phyloP scores from a whole-genome alignment of 2,113 vertebrate genomes.

The Stegostoma tigrinum region DNA sequence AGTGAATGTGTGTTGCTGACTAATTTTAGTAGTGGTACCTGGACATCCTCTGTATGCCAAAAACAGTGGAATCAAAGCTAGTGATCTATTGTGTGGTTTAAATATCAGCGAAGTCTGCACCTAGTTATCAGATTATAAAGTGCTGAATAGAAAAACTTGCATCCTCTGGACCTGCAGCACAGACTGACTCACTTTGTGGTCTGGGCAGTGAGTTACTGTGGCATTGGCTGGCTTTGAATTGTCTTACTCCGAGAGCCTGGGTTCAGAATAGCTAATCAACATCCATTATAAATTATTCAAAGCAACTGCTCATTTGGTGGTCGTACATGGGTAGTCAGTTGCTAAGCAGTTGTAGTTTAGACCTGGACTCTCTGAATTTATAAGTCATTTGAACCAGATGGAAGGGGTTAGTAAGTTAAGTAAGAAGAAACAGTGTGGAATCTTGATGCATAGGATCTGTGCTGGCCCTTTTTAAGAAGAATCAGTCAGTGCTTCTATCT shows the following conservation, averaged over 20 bases:
- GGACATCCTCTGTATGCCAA: not conserved
- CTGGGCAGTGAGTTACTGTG: not conserved
- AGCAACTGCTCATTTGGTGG: not conserved
- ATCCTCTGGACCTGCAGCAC: not conserved
- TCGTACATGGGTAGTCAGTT: not conserved
- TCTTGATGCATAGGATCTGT: not conserved
- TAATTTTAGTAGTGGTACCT: not conserved
- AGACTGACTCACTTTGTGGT: not conserved
- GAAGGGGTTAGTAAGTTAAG: not conserved
- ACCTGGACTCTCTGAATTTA: not conserved
- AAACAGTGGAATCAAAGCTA: not conserved
- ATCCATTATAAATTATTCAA: not conserved
- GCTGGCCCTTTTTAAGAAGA: too few species aligned
- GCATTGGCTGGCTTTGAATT: not conserved
- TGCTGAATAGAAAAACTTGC: not conserved
- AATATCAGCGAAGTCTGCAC: not conserved
- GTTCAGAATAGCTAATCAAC: not conserved
- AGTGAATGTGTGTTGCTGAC: not conserved
- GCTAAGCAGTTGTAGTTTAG: not conserved
- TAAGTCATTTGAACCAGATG: not conserved
- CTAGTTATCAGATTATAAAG: not conserved
- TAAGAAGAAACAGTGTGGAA: too few species aligned
- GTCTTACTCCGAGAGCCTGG: not conserved
- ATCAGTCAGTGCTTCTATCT: not conserved
- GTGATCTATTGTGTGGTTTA: not conserved